A percentile compares a stretch with the other conserved stretches of the same genome.
These are phyloP conservation scores for Carabus problematicus DNA, from an alignment of 2,888 invertebrate species.

Conservation along the genomic window DNA sequence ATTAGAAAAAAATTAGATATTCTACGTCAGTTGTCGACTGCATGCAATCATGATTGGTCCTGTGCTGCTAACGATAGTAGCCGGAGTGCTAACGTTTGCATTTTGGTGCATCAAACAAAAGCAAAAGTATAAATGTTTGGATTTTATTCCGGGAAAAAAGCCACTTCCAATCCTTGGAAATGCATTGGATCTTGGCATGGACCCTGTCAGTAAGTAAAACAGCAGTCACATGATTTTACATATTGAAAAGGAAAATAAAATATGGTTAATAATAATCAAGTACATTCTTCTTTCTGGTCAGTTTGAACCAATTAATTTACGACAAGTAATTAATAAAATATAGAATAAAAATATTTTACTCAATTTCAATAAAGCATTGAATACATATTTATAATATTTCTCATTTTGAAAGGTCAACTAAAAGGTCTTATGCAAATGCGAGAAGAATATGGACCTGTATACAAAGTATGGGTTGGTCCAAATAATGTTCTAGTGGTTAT, in stretches of 20 bases:
- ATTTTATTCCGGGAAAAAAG: constrained; percentile 1
- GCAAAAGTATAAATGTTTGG: constrained; percentile 11
- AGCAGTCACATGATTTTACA: too few relatives aligned
- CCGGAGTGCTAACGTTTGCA: neutral
- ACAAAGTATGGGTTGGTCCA: constrained; percentile 5
- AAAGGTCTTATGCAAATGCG: neutral
- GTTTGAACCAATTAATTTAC: neutral
- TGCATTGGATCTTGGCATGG: constrained; percentile 5
- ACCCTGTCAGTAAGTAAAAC: constrained; percentile 4
- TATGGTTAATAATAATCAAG: too few relatives aligned
- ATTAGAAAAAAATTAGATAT: too few relatives aligned
- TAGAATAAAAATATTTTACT: neutral
- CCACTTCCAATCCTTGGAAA: constrained; percentile 12
- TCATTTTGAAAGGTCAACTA: constrained; percentile 3
- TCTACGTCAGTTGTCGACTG: too few relatives aligned
- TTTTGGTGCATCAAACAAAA: constrained; percentile 2
- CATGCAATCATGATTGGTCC: neutral
- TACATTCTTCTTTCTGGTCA: neutral
- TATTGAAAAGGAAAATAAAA: too few relatives aligned
- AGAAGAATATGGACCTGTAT: constrained; percentile 12
- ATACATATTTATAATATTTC: neutral
- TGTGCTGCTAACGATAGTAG: neutral
- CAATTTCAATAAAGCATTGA: constrained; percentile 2
- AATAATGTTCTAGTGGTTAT: neutral
- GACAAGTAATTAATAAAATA: neutral